phyloP scores from a whole-genome alignment of 2,888 invertebrate genomes.

The Scaptomyza tumidula region DNA sequence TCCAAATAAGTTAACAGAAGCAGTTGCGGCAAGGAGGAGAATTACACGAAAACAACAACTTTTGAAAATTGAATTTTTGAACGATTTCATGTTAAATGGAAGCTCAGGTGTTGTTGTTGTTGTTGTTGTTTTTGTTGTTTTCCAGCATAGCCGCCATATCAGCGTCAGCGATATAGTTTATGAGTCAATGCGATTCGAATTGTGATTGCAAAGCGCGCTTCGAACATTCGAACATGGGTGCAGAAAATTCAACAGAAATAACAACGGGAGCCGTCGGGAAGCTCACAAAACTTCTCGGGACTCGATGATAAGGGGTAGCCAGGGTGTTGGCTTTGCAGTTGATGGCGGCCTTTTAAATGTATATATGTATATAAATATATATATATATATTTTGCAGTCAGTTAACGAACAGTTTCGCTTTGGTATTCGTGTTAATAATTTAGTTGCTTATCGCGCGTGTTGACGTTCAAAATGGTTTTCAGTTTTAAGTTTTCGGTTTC shows the following conservation, averaged over 20 bases:
- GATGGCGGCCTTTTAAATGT: constrained; percentile 44
- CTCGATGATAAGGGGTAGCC: neutral
- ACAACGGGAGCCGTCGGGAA: constrained; percentile 60
- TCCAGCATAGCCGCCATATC: constrained; percentile 57
- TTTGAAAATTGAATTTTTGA: constrained; percentile 69
- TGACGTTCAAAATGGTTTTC: constrained; percentile 77
- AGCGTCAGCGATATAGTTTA: constrained; percentile 70
- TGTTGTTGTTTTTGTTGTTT: neutral
- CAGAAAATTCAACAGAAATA: constrained; percentile 67
- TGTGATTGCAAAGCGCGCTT: neutral
- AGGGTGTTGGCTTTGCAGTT: constrained; percentile 33
- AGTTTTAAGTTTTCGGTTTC: constrained; percentile 47
- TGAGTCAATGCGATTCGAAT: constrained; percentile 59
- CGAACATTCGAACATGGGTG: constrained; percentile 49
- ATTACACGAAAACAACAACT: constrained; percentile 27
- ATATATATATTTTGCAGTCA: constrained; percentile 21
- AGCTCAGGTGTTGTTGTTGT: constrained; percentile 37
- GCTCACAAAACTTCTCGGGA: neutral
- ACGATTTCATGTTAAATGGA: constrained; percentile 60
- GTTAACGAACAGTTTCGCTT: constrained; percentile 4
- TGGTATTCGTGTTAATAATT: constrained; percentile 79
- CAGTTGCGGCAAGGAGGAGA: neutral
- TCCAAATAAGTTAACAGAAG: constrained; percentile 13
- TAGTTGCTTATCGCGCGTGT: constrained; percentile 81
- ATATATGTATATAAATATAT: neutral